phyloP scores from a whole-genome alignment of 2,888 invertebrate species.

The Dysmachus trigonus region DNA sequence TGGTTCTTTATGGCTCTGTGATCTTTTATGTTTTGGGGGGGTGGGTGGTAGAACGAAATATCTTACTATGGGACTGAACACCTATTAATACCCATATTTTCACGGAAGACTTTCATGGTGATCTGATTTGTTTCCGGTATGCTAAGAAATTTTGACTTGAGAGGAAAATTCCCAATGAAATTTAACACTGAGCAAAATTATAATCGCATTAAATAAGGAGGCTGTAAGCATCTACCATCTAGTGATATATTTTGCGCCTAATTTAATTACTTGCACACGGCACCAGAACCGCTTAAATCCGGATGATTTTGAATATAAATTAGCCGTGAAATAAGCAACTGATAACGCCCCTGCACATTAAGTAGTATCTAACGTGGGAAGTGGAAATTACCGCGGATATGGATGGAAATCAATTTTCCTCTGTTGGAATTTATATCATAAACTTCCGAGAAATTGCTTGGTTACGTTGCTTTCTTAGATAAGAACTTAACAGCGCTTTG shows the following conservation, averaged over 20 bases:
- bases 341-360: background rate
- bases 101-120: background rate
- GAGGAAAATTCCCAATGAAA: background rate
- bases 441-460: background rate
- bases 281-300: background rate
- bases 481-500: background rate
- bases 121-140: background rate
- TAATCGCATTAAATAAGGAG: background rate
- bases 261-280: background rate
- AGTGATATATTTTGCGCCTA: background rate
- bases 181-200: background rate
- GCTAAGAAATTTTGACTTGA: background rate
- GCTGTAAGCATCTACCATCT: background rate
- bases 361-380: background rate
- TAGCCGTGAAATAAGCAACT: background rate
- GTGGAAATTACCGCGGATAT: conserved; percentile 1
- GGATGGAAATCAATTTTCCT: background rate
- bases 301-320: background rate
- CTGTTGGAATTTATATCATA: background rate
- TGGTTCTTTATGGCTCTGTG: background rate
- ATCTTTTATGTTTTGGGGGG: background rate
- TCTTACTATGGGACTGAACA: background rate
- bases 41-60: background rate
- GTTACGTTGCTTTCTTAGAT: background rate
- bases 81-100: background rate